Evolutionary conservation across 2,797 vertebrate genomes (phyloP).

Genomic region (Myotis planiceps): DNA sequence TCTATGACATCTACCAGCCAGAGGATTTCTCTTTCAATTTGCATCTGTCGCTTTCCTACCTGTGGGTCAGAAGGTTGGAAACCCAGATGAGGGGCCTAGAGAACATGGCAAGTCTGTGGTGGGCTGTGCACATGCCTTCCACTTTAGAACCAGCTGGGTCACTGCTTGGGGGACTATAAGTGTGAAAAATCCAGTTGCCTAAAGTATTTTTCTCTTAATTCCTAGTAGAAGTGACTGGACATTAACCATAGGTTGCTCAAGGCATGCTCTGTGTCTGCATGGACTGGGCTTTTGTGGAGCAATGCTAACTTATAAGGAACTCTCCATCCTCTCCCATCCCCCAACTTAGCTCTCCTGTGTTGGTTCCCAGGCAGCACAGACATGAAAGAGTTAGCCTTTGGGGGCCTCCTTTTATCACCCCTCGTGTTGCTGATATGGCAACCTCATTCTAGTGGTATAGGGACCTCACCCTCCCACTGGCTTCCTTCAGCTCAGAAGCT

Average conservation of each 20-base stretch:
- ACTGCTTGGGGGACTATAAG: not conserved
- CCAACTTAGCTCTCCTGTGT: not conserved
- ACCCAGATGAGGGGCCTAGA: not conserved
- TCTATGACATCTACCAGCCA: slow-evolving; percentile 40
- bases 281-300: not conserved
- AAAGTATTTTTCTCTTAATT: slow-evolving; percentile 38
- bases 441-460: not conserved
- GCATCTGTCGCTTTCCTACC: slow-evolving; percentile 68
- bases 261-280: not conserved
- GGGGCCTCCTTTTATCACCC: not conserved
- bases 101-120: not conserved
- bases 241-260: not conserved
- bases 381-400: not conserved
- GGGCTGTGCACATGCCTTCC: not conserved
- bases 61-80: slow-evolving; percentile 11
- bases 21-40: slow-evolving; percentile 62
- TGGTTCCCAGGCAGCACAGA: not conserved
- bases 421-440: not conserved
- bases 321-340: not conserved
- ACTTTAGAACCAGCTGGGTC: not conserved
- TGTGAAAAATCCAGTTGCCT: not conserved
- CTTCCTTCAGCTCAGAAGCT: not conserved
- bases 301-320: not conserved
- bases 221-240: not conserved
- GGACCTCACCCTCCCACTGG: not conserved